Conservation (phyloP, 2,113 vertebrate genomes). For the Tetraodon nigroviridis region DNA sequence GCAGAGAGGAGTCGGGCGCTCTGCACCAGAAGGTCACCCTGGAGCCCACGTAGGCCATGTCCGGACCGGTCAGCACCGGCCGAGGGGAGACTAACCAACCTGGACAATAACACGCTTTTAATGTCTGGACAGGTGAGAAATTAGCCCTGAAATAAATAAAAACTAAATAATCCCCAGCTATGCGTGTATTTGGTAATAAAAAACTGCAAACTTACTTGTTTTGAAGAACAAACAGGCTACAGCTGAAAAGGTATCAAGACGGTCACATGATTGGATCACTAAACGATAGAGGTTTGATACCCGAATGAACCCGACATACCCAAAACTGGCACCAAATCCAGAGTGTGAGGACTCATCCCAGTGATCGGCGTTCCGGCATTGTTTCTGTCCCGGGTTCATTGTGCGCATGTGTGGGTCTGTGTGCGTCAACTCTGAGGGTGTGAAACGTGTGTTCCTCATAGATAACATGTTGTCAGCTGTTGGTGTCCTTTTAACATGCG, state of each 20-base stretch:
- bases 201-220: constrained; percentile 49
- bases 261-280: not conserved
- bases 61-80: constrained; percentile 60
- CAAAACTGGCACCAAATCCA: constrained; percentile 44
- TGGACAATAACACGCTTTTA: too few relatives aligned
- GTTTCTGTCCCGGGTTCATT: constrained; percentile 5
- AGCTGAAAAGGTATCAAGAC: constrained; percentile 50
- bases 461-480: constrained; percentile 46
- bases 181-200: not conserved
- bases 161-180: not conserved
- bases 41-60: constrained; percentile 47
- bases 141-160: not conserved
- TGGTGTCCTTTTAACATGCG: constrained; percentile 1
- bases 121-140: not conserved
- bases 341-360: constrained; percentile 42
- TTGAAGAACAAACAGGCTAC: constrained; percentile 31
- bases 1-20: constrained; percentile 5
- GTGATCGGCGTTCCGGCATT: constrained; percentile 19
- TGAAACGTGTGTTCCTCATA: constrained; percentile 43
- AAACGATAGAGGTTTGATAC: not conserved
- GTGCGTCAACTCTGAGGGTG: constrained; percentile 7
- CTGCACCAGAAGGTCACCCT: constrained; percentile 53
- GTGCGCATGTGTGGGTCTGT: constrained; percentile 4
- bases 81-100: constrained; percentile 25
- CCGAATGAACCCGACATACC: constrained; percentile 55